Base-by-base conservation (phyloP, 2,113 vertebrate genomes). In the Urocolius indicus region DNA sequence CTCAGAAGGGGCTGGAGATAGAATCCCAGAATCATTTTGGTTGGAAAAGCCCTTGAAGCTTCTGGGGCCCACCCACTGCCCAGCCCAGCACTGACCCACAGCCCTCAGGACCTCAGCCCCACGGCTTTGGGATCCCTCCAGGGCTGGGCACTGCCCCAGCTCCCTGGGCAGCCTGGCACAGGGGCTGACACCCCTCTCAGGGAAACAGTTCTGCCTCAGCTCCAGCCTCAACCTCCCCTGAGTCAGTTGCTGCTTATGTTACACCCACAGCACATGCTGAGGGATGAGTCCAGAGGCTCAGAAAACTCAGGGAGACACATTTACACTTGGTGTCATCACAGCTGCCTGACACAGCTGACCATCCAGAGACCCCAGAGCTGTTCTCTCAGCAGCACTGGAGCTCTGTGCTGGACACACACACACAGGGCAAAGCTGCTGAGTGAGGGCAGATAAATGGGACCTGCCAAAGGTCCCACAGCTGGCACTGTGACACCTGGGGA, bases 381-480 rank as follows among this genome's bases (percentile, higher is more conserved):
- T 5, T 36, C 24, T 38, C 74, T 29, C 45, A 12, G 89, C 62
- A 30, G 4, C 21, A 2, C 46, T 26, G 55, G 45, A 71, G 82
- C 69, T 76, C 68, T 12, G 22, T 77, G 51, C 21, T 32, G 52
- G 9, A 62, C 34, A 2, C 3, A 0, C 1, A 0, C 1, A 1
- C 12, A 2, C 0, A 15, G 51, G 76, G 52, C 46, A 22, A 6
- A 46, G 74, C 49, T 69, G 51, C 49, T 22, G 72, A 55, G 4
- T 10, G 55, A 52, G 48, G 48, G 45, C 93, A 66, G 45, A 36
- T 0, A 2, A 26, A 46, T 17, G 16, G 52, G 43, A 88, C 18
- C 77, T 29, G 54, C 26, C 48, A 10, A 4, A 24, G n/a, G 30
- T 19, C 61, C 79, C 10, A 5, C 3, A 0, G 5, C 75, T 12